These are phyloP conservation scores for Diplogasteroides magnus DNA, from an alignment of 1,140 invertebrate genomes.

Conservation along the genomic window DNA sequence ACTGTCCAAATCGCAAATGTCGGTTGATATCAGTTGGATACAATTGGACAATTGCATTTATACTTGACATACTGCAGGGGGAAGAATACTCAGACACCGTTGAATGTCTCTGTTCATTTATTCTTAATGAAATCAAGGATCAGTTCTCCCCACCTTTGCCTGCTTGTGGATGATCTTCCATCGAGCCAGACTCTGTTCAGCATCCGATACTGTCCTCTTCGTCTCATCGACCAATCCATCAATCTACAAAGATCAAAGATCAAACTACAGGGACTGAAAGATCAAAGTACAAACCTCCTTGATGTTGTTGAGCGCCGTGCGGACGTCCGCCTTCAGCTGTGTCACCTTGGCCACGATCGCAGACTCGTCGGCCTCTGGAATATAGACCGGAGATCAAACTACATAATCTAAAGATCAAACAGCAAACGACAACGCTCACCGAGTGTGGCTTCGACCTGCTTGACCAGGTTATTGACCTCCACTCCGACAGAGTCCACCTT, in stretches of 20 bases:
- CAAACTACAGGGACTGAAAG: neutral
- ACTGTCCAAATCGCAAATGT: too few relatives aligned
- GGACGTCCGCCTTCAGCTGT: constrained; percentile 35
- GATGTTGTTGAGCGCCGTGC: constrained; percentile 31
- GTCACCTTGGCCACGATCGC: constrained; percentile 38
- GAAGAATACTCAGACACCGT: too few relatives aligned
- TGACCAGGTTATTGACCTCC: constrained; percentile 37
- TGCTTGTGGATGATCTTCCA: constrained; percentile 33
- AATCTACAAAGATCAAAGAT: constrained; percentile 9
- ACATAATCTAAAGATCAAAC: constrained; percentile 2
- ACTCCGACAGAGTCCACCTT: constrained; percentile 39
- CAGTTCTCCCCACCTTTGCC: constrained; percentile 11
- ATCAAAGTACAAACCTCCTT: constrained; percentile 2
- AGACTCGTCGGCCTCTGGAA: constrained; percentile 42
- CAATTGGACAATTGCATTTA: constrained; percentile 5
- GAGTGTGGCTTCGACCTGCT: constrained; percentile 41
- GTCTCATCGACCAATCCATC: constrained; percentile 39
- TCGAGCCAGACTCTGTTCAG: constrained; percentile 28
- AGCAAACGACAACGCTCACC: constrained; percentile 32
- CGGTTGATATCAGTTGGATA: too few relatives aligned
- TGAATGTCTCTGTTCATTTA: too few relatives aligned
- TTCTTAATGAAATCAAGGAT: neutral
- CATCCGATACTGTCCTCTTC: constrained; percentile 31
- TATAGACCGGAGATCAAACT: neutral
- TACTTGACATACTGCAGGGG: too few relatives aligned